Percentiles rank a stretch among this genome's conserved stretches.
phyloP scores from a whole-genome alignment of 2,113 vertebrate genomes.

The Gallinago media region DNA sequence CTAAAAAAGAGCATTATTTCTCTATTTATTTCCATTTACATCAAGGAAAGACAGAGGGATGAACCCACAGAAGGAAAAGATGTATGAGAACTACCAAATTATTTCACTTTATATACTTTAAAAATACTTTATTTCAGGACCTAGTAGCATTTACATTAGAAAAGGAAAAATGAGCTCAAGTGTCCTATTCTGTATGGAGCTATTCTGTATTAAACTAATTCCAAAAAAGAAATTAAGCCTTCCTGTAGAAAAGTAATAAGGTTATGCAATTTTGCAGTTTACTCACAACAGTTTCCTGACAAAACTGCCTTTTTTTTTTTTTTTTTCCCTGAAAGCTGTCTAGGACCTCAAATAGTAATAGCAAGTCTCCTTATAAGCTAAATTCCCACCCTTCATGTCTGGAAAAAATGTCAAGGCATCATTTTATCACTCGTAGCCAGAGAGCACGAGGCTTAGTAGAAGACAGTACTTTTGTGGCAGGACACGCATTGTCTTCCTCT shows the following conservation, averaged over 20 bases:
- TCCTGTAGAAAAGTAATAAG: not conserved
- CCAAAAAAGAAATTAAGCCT: not conserved
- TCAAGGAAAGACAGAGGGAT: not conserved
- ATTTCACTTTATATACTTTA: not conserved
- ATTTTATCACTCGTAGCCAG: not conserved
- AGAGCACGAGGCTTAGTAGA: not conserved
- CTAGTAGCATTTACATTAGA: not conserved
- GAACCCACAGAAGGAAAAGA: not conserved
- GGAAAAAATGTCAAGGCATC: not conserved
- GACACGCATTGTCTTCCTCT: not conserved
- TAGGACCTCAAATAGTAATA: not conserved
- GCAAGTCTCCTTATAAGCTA: not conserved
- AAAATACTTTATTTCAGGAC: not conserved
- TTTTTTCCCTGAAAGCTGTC: not conserved
- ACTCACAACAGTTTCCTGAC: not conserved
- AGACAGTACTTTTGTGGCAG: not conserved
- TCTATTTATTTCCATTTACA: not conserved
- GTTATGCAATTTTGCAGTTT: not conserved
- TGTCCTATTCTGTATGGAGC: not conserved
- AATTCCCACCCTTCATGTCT: not conserved
- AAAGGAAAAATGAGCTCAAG: not conserved
- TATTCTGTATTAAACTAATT: not conserved
- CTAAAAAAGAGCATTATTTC: not conserved
- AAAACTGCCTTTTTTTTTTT: not conserved
- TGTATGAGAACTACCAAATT: not conserved